These are phyloP conservation scores for Geococcyx californianus DNA, from an alignment of 2,113 vertebrate species.

Conservation along the genomic window DNA sequence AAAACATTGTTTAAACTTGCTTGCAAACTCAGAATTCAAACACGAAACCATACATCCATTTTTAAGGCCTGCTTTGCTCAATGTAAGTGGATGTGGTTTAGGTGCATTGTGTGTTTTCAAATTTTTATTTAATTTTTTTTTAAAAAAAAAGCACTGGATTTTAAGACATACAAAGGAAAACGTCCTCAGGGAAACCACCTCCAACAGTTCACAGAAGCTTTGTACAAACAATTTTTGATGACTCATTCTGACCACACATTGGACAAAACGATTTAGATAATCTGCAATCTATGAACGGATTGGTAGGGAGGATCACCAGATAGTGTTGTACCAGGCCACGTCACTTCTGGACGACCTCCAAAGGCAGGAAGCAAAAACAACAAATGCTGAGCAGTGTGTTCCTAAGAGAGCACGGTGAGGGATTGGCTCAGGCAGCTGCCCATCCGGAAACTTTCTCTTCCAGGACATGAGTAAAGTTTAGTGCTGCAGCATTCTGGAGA, in stretches of 20 bases:
- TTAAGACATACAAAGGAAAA: constrained; percentile 10
- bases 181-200: not conserved
- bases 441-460: not conserved
- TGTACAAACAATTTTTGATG: not conserved
- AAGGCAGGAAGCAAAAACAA: not conserved
- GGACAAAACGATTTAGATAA: not conserved
- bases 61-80: not conserved
- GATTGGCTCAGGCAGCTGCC: not conserved
- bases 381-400: not conserved
- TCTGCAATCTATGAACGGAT: not conserved
- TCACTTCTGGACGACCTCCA: constrained; percentile 39
- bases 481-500: not conserved
- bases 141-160: not conserved
- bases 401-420: not conserved
- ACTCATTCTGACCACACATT: not conserved
- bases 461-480: not conserved
- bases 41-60: not conserved
- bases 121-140: not conserved
- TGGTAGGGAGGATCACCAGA: constrained; percentile 50
- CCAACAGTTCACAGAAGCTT: not conserved
- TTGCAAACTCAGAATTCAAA: not conserved
- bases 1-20: not conserved
- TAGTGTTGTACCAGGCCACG: not conserved
- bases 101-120: not conserved
- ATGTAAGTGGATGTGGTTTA: not conserved